Conservation (phyloP, 2,797 vertebrate species). For the Carcharodon carcharias region DNA sequence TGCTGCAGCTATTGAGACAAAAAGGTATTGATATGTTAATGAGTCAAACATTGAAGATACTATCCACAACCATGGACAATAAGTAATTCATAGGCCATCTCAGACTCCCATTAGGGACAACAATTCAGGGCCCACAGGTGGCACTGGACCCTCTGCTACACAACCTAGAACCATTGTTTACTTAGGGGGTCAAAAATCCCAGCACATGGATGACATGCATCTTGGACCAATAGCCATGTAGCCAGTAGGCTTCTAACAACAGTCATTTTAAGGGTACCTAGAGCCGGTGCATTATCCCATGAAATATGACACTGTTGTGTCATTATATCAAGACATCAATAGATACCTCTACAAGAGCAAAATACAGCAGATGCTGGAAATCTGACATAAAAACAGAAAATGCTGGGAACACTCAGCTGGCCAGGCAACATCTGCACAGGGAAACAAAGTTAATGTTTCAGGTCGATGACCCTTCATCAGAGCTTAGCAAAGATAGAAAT, state of each 20-base stretch:
- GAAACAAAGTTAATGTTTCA: too few relatives aligned
- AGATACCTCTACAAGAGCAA: not conserved
- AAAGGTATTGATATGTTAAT: not conserved
- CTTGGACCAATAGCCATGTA: not conserved
- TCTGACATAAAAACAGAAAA: too few relatives aligned
- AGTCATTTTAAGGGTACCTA: not conserved
- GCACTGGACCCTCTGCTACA: not conserved
- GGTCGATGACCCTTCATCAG: too few relatives aligned
- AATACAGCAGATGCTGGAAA: too few relatives aligned
- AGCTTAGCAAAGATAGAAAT: too few relatives aligned
- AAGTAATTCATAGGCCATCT: not conserved
- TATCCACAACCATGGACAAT: not conserved
- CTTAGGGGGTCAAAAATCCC: not conserved
- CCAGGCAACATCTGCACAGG: too few relatives aligned
- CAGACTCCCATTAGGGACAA: not conserved
- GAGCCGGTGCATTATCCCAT: not conserved
- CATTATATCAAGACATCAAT: not conserved
- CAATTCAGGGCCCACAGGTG: not conserved
- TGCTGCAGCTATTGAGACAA: not conserved
- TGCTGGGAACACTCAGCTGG: too few relatives aligned
- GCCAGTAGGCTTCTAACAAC: not conserved
- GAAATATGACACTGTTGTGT: not conserved
- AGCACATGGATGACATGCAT: not conserved
- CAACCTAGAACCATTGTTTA: not conserved
- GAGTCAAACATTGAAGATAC: not conserved